These are phyloP conservation scores for Rugalucina vietnamica DNA, from an alignment of 2,888 invertebrate species.

Conservation along the genomic window DNA sequence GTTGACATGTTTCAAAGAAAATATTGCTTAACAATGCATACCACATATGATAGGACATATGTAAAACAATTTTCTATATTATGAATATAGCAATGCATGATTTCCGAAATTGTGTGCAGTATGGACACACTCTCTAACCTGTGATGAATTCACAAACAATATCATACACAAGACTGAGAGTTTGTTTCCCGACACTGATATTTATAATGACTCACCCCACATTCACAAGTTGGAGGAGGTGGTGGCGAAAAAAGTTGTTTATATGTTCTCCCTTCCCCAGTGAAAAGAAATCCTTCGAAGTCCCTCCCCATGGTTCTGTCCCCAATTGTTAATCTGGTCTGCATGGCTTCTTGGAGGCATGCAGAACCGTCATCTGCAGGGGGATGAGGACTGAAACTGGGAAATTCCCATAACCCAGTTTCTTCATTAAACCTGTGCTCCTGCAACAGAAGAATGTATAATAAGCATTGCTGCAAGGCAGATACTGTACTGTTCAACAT, in stretches of 20 bases:
- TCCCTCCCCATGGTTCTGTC: not conserved
- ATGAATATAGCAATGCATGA: too few relatives aligned
- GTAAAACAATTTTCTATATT: too few relatives aligned
- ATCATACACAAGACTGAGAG: too few relatives aligned
- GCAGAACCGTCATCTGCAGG: not conserved
- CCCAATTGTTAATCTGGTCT: not conserved
- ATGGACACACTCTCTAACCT: too few relatives aligned
- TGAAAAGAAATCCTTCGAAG: not conserved
- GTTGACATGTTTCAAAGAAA: too few relatives aligned
- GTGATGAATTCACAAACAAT: too few relatives aligned
- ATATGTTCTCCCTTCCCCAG: not conserved
- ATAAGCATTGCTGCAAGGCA: too few relatives aligned
- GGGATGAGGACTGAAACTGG: not conserved
- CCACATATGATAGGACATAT: too few relatives aligned
- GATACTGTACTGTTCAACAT: too few relatives aligned
- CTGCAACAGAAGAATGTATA: not conserved
- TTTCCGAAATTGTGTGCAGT: too few relatives aligned
- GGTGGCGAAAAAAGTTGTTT: not conserved
- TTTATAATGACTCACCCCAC: not conserved
- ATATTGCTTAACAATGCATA: too few relatives aligned
- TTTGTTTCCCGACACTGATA: too few relatives aligned
- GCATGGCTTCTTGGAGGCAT: not conserved
- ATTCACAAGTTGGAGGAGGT: not conserved
- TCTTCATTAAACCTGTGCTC: not conserved
- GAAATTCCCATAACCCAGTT: not conserved